Base-by-base conservation (phyloP, 2,797 vertebrate species). In the Morus bassanus region DNA sequence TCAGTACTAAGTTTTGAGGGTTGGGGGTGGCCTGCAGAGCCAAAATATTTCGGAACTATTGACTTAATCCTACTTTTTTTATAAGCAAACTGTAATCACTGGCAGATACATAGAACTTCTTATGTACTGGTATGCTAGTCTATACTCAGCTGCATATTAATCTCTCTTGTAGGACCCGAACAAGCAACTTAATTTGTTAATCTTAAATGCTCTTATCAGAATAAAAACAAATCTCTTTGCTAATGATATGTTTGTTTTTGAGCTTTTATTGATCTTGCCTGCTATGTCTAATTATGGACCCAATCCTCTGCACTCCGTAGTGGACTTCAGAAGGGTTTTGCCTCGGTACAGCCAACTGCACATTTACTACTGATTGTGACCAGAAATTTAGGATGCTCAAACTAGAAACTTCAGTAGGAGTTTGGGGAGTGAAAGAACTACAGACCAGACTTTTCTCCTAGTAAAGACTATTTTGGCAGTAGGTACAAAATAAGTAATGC, bases 181-280 rank as follows among this genome's bases (percentile, higher is more conserved):
- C 13, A 37, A 89, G 24, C 21, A 77, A 69, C 30, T 67, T 85
- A 25, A 39, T 67, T 61, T 35, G 13, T 89, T 94, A 77, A 79
- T 89, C 54, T 68, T 79, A 85, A 61, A 64, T 92, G 35, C 28
- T 85, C 15, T 94, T 95, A 91, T 63, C 60, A 68, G 43, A 91
- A 82, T 50, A 85, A 88, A 95, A 13, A 24, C 28, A 35, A 53
- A 43, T 68, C 31, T 73, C 37, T 77, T 65, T 72, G 70, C 53
- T 84, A 69, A 63, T 27, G 11, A 13, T 33, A n/a, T 50, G 31
- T 85, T 91, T 45, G 33, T n/a, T 82, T 96, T 91, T 30, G 39
- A 79, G 59, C 61, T 75, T 79, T 54, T 53, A 88, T 89, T 54
- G 28, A 80, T 80, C 8, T 3, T 43, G 16, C 43, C 39, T 17